Conservation (phyloP, 2,888 invertebrate genomes). For the Noctua janthina region DNA sequence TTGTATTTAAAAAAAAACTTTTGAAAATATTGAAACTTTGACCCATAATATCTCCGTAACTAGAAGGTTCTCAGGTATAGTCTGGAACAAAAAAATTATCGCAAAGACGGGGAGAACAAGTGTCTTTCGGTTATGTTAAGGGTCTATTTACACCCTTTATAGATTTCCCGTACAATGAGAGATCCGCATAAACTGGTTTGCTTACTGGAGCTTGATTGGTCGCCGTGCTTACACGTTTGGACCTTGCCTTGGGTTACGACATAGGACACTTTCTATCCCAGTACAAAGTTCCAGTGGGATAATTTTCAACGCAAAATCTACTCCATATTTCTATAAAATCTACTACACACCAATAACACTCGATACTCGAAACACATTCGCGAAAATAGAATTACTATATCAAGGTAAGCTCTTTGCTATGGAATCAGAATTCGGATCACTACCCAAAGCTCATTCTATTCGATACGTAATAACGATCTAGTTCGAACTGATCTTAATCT, state of each 20-base stretch:
- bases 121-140: no score
- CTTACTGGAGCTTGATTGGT: no score
- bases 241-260: background rate
- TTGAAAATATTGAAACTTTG: no score
- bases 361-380: slow-evolving; percentile 3
- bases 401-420: background rate
- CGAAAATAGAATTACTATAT: slow-evolving; percentile 20
- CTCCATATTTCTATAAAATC: slow-evolving; percentile 2
- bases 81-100: no score
- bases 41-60: no score
- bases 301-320: background rate
- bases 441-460: slow-evolving; percentile 9
- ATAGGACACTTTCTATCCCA: background rate
- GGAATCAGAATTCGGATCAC: slow-evolving; percentile 31
- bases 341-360: background rate
- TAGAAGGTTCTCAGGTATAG: no score
- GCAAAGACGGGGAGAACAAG: no score
- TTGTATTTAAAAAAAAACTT: no score
- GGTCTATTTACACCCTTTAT: no score
- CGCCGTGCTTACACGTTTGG: no score
- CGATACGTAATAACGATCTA: slow-evolving; percentile 33
- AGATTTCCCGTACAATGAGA: no score
- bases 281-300: background rate
- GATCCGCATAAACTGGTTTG: no score
- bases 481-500: slow-evolving; percentile 33